These are phyloP conservation scores for Carollia perspicillata DNA, from an alignment of 2,113 vertebrate species.

Conservation along the genomic window DNA sequence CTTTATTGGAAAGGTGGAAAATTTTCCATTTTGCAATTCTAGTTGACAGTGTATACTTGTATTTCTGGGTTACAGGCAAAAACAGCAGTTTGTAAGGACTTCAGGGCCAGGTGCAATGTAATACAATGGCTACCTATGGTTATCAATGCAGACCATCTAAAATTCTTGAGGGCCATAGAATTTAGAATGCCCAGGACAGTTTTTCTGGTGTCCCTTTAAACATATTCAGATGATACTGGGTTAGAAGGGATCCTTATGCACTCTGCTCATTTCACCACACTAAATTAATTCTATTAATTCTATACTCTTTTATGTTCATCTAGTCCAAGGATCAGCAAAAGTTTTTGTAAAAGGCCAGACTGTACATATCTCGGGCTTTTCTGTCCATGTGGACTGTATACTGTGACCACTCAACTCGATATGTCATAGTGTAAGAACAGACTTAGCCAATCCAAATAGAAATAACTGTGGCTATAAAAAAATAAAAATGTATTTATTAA, in stretches of 20 bases:
- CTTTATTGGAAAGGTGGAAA: not conserved
- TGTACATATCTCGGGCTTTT: not conserved
- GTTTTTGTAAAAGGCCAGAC: not conserved
- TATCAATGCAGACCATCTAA: not conserved
- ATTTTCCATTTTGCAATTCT: not conserved
- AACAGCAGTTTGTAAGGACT: not conserved
- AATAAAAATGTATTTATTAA: not conserved
- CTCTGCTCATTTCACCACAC: not conserved
- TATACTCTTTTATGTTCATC: not conserved
- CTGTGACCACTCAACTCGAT: not conserved
- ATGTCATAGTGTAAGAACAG: not conserved
- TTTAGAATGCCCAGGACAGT: not conserved
- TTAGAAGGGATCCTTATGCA: not conserved
- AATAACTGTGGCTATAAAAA: not conserved
- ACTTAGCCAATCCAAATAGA: accelerated
- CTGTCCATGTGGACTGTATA: not conserved
- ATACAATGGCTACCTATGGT: not conserved
- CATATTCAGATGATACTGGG: not conserved
- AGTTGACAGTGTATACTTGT: not conserved
- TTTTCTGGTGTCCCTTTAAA: not conserved
- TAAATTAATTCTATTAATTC: not conserved
- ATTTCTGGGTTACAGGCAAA: not conserved
- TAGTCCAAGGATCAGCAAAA: not conserved
- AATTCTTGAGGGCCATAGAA: not conserved
- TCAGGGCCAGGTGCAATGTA: not conserved